Evolutionary conservation across 2,888 invertebrate species (phyloP).

Genomic region (Gryllus longicercus): DNA sequence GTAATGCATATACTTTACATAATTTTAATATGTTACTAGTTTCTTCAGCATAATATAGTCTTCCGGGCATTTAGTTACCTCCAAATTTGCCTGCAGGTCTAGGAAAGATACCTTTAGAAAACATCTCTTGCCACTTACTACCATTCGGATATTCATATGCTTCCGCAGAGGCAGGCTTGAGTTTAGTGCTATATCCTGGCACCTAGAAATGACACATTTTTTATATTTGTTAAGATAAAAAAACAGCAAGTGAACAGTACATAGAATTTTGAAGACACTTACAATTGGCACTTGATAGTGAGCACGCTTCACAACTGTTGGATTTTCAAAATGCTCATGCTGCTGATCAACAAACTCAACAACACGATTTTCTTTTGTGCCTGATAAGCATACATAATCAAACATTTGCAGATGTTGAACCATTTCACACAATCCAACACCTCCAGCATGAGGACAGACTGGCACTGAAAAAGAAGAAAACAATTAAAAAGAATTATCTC

Average conservation of each 20-base stretch:
- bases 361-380: conserved; percentile 65
- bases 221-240: background rate
- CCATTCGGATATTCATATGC: conserved; percentile 75
- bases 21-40: no score
- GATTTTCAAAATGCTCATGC: conserved; percentile 80
- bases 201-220: conserved; percentile 45
- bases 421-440: conserved; percentile 89
- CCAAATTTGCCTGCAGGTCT: no score
- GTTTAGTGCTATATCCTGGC: conserved; percentile 79
- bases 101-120: conserved; percentile 56
- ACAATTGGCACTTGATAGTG: conserved; percentile 74
- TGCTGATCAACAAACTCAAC: conserved; percentile 88
- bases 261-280: conserved; percentile 38
- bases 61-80: no score
- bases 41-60: no score
- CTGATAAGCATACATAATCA: conserved; percentile 75
- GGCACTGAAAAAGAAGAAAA: conserved; percentile 59
- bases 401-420: conserved; percentile 88
- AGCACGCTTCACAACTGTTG: conserved; percentile 65
- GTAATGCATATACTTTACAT: no score
- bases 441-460: conserved; percentile 93
- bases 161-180: conserved; percentile 64
- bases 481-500: no score
- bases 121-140: conserved; percentile 69
- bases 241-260: no score